phyloP scores from a whole-genome alignment of 2,888 invertebrate genomes.

The Scaptomyza caliginosa region DNA sequence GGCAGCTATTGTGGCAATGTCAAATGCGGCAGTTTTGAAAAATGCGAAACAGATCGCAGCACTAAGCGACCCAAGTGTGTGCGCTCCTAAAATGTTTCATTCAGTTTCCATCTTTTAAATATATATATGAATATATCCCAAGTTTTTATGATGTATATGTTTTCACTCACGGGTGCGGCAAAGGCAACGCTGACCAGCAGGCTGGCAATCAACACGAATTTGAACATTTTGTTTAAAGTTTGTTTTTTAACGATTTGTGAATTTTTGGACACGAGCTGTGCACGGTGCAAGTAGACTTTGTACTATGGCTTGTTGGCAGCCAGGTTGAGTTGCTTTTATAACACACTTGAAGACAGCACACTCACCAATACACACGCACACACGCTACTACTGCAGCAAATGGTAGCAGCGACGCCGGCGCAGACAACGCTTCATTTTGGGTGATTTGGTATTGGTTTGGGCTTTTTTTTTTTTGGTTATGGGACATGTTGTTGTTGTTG shows the following conservation, averaged over 20 bases:
- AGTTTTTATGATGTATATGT: neutral
- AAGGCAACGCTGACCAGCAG: conserved; percentile 74
- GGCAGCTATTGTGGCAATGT: conserved; percentile 89
- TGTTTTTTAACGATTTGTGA: conserved; percentile 11
- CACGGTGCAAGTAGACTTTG: conserved; percentile 81
- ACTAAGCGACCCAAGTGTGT: conserved; percentile 89
- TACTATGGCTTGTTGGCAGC: conserved; percentile 76
- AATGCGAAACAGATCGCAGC: conserved; percentile 87
- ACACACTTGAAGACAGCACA: conserved; percentile 72
- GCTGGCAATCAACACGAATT: conserved; percentile 80
- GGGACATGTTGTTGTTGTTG: conserved; percentile 25
- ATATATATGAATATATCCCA: neutral
- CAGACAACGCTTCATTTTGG: conserved; percentile 33
- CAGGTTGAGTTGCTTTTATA: conserved; percentile 76
- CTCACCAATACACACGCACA: conserved; percentile 17
- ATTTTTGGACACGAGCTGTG: conserved; percentile 59
- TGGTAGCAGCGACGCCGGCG: conserved; percentile 37
- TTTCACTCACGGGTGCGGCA: conserved; percentile 82
- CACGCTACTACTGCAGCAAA: neutral
- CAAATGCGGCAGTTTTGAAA: conserved; percentile 88
- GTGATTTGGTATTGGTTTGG: conserved; percentile 6
- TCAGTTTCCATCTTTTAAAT: neutral
- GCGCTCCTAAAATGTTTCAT: conserved; percentile 85
- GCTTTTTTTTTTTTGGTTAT: conserved; percentile 30
- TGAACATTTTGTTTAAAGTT: conserved; percentile 66